phyloP scores from a whole-genome alignment of 2,797 vertebrate species.

The Malacoctenus gilli region DNA sequence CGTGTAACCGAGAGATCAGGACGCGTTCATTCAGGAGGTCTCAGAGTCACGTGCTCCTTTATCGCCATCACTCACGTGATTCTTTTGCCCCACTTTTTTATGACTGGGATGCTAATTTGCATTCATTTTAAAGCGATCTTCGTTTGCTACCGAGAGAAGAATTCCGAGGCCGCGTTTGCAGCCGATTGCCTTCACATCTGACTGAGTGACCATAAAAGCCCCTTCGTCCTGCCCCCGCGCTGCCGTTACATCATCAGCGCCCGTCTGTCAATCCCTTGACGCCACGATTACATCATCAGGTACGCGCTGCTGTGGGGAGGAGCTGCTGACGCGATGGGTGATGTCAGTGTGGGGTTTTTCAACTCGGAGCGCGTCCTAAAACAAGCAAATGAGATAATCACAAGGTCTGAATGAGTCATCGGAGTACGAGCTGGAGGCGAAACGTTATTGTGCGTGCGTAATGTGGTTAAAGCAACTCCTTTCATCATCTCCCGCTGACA shows the following conservation, averaged over 20 bases:
- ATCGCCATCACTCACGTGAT: not conserved
- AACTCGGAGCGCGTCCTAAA: slow-evolving; percentile 10
- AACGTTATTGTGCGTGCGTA: slow-evolving; percentile 12
- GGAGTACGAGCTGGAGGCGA: slow-evolving; percentile 25
- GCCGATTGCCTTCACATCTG: slow-evolving; percentile 17
- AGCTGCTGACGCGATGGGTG: slow-evolving; percentile 19
- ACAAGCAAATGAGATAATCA: slow-evolving; percentile 22
- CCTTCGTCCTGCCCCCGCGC: slow-evolving; percentile 26
- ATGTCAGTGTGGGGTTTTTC: slow-evolving; percentile 26
- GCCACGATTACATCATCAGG: slow-evolving; percentile 59
- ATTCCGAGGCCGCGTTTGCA: too few relatives aligned
- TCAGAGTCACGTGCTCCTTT: slow-evolving; percentile 4
- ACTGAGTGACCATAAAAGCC: slow-evolving; percentile 16
- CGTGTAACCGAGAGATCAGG: not conserved
- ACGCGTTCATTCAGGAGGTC: slow-evolving; percentile 1
- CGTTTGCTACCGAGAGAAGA: too few relatives aligned
- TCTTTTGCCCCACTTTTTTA: too few relatives aligned
- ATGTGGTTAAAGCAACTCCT: slow-evolving; percentile 6
- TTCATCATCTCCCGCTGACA: slow-evolving; percentile 9
- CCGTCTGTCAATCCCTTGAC: slow-evolving; percentile 34
- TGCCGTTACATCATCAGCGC: slow-evolving; percentile 58
- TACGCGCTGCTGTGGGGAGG: slow-evolving; percentile 33
- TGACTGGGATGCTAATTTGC: not conserved
- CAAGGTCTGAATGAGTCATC: slow-evolving; percentile 43
- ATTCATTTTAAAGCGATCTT: not conserved